Evolutionary conservation across 1,140 invertebrate species (phyloP), one percentile per base, ranked within the genome.

Genomic region (Dysdera silvatica): DNA sequence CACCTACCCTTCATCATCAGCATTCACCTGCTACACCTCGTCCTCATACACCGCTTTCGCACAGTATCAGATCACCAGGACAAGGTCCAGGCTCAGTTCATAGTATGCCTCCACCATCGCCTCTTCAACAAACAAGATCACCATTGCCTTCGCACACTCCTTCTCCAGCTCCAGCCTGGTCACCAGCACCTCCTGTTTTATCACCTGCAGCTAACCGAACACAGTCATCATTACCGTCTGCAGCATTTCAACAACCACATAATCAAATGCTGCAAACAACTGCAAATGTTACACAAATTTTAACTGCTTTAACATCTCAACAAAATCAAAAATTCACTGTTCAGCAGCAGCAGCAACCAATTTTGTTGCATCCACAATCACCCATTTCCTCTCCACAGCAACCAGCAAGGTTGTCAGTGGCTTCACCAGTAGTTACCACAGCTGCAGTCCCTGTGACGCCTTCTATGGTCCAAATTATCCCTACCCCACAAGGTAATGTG

Each of bases 31-130:
- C 68, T 51, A 53, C 65, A 40, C 56, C 61, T 37, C 65, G 53
- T 49, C 67, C 70, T 67, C 61, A 67, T 35, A 68, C 63, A 29
- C 71, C 65, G 26, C 52, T 63, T 16, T 66, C 61, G 4, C 52
- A 58, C 40, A 60, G 54, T 33, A 32, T 65, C 5, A 59, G 55
- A 28, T 65, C 62, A 8, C 62, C 62, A 37, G 29, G 18, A 20
- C 51, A 56, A 48, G 56, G 67, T 18, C 51, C 66, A 29, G 41
- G 58, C 32, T 63, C 63, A 33, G 61, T 65, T 23, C 53, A 57
- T 49, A 71, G 60, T 51, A 69, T 53, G 54, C 56, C 65, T 49
- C 59, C 65, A 31, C 62, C 65, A 35, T 61, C 62, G 14, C 60
- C 61, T 37, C 51, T 62, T 28, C 65, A 66, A 43, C 68, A 68